Evolutionary conservation across 2,888 invertebrate species (phyloP), one percentile per base, ranked within the genome.

Genomic region (Mycalesis mineus): DNA sequence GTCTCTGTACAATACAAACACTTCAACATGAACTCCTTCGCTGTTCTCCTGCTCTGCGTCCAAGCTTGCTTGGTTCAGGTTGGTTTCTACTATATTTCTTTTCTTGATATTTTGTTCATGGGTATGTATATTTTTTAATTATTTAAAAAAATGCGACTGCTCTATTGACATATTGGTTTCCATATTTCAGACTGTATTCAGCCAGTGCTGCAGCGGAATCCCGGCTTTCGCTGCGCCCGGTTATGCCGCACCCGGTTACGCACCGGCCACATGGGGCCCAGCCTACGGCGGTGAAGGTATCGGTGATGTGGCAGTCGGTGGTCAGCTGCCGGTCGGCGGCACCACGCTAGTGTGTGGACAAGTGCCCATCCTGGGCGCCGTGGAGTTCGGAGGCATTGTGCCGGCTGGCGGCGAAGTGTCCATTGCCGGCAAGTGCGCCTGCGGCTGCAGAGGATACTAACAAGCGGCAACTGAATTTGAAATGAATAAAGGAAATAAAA

Each of bases 1-100:
- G 36, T 36, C 36, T 36, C 36, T 11, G 36, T 1, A 52, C 33
- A 33, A 49, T 54, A 67, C 64, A 56, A 54, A 47, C 41, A 42
- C 36, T 40, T 28, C 55, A 70, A 58, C 53, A 74, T 36, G 36
- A 36, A 36, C 36, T 48, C 71, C 52, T 69, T 70, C 57, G 62
- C 68, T 11, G 65, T 74, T 55, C 53, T 74, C 29, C 55, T 71
- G 15, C 54, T 75, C 59, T 74, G 73, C 68, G 54, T 71, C 62
- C 77, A 77, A 66, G 75, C 73, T 65, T 75, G 73, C 67, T 68
- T 77, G 62, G 63, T 76, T 53, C 72, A 72, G 68, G 74, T 75
- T 61, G 64, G 13, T 40, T 5, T 33, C n/a, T 29, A 17, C 28
- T 15, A 15, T 9, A 28, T 36, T 29, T 4, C 8, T 8, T n/a